Conservation (phyloP, 2,797 vertebrate genomes). For the Eulemur rubriventer region DNA sequence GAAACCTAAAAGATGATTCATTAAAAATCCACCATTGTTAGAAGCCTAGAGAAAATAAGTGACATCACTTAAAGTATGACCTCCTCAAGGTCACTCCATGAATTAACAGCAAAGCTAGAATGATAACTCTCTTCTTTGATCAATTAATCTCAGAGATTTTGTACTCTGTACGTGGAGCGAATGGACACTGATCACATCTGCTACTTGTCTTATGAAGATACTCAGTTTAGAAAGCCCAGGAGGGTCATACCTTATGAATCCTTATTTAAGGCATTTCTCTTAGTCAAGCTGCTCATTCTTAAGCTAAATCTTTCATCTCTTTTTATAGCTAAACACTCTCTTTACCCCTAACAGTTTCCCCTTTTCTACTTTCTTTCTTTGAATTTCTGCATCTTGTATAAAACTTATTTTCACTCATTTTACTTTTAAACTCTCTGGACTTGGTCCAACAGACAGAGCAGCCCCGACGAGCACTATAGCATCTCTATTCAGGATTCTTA, state of each 20-base stretch:
- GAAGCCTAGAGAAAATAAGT: not conserved
- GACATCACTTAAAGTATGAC: not conserved
- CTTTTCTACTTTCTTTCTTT: not conserved
- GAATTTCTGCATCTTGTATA: not conserved
- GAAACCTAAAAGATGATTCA: not conserved
- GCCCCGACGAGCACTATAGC: not conserved
- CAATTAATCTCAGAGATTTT: not conserved
- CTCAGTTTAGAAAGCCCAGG: not conserved
- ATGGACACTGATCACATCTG: not conserved
- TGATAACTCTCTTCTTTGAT: not conserved
- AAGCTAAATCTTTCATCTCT: not conserved
- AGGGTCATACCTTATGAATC: not conserved
- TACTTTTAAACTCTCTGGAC: not conserved
- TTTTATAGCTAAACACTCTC: not conserved
- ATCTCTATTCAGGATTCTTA: not conserved
- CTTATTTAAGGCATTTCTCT: not conserved
- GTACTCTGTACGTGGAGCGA: not conserved
- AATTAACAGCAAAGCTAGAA: not conserved
- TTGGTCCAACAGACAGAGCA: not conserved
- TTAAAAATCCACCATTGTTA: not conserved
- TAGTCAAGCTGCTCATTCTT: not conserved
- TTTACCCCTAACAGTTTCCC: not conserved
- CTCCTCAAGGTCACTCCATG: slow-evolving; percentile 1
- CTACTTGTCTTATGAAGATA: not conserved
- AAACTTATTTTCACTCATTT: not conserved